A percentile compares a stretch with the other conserved stretches of the same genome.
These are phyloP conservation scores for Chrysodeixis includens DNA, from an alignment of 2,888 invertebrate genomes.

Conservation along the genomic window DNA sequence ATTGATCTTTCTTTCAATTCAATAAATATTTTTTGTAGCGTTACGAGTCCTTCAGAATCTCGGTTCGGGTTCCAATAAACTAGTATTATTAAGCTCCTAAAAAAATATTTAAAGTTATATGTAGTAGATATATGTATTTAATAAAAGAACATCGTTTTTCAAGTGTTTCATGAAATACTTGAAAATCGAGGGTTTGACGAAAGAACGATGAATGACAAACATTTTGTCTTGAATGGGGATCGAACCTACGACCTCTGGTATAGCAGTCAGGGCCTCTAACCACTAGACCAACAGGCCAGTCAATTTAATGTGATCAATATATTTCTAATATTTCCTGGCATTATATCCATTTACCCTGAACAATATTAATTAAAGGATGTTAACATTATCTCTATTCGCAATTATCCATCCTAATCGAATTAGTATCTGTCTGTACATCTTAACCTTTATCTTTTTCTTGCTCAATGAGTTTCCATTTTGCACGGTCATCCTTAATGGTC, in stretches of 20 bases:
- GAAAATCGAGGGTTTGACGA: no score
- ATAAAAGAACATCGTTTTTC: no score
- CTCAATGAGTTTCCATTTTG: constrained; percentile 5
- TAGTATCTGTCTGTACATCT: background rate
- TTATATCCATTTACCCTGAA: background rate
- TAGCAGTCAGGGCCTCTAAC: no score
- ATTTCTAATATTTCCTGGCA: background rate
- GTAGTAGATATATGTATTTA: no score
- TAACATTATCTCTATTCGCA: background rate
- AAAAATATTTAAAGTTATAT: no score
- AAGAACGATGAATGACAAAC: no score
- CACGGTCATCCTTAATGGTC: background rate
- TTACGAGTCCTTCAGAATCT: background rate
- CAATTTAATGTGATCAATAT: no score
- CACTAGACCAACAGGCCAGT: no score
- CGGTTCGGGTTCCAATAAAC: background rate
- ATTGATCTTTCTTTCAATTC: background rate
- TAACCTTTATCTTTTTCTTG: background rate
- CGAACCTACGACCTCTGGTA: no score
- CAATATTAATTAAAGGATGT: background rate
- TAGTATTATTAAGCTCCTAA: background rate
- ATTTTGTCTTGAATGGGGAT: no score
- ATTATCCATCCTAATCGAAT: background rate
- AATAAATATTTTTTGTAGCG: background rate
- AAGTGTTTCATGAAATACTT: no score